Percentiles rank a stretch among this genome's conserved stretches.
Conservation (phyloP, 2,797 vertebrate genomes). For the Serranus cabrilla region DNA sequence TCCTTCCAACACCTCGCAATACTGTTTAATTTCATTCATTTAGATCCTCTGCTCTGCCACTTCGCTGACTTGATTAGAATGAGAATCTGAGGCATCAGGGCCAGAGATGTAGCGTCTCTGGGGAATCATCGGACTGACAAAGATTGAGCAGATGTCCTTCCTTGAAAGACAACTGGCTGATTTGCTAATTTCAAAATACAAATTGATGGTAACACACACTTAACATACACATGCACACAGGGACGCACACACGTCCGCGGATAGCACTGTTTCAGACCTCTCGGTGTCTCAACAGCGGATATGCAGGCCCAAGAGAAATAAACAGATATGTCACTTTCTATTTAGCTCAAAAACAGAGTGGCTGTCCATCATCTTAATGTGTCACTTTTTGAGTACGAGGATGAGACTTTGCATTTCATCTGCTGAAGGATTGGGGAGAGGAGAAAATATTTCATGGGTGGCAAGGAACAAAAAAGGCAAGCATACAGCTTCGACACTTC, state of each 20-base stretch:
- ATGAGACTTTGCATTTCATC: conserved; percentile 58
- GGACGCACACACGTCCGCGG: conserved; percentile 41
- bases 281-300: conserved; percentile 61
- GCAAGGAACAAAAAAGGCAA: conserved; percentile 34
- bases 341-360: conserved; percentile 81
- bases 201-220: conserved; percentile 75
- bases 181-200: conserved; percentile 82
- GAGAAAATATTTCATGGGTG: conserved; percentile 39
- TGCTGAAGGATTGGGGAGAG: conserved; percentile 22
- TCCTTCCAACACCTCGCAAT: conserved; percentile 33
- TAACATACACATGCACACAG: conserved; percentile 45
- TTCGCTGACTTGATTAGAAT: conserved; percentile 79
- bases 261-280: conserved; percentile 59
- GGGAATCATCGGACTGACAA: conserved; percentile 79
- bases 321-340: conserved; percentile 85
- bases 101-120: conserved; percentile 60
- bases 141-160: conserved; percentile 81
- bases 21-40: conserved; percentile 78
- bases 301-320: conserved; percentile 80
- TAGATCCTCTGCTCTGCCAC: conserved; percentile 65
- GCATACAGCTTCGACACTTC: conserved; percentile 13
- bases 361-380: conserved; percentile 82
- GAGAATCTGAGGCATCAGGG: conserved; percentile 65
- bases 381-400: conserved; percentile 56
- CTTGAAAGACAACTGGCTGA: conserved; percentile 82